A percentile compares a stretch with the other conserved stretches of the same genome.
phyloP scores from a whole-genome alignment of 2,888 invertebrate genomes.

The Morinoia aosen region DNA sequence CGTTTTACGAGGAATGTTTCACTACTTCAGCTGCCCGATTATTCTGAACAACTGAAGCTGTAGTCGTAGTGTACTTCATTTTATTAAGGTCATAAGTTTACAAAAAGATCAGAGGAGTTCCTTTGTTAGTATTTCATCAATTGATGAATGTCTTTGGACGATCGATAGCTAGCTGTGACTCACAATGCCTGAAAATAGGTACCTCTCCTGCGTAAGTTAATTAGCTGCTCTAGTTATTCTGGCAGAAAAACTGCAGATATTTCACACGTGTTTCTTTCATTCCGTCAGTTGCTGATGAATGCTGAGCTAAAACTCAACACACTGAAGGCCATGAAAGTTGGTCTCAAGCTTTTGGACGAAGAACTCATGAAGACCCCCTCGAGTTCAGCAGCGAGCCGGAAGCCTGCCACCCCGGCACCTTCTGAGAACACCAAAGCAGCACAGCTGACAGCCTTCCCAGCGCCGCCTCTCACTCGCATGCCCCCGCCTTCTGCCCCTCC shows the following conservation, averaged over 20 bases:
- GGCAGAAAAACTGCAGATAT: background rate
- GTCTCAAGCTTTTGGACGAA: conserved; percentile 46
- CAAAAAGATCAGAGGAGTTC: too few species aligned
- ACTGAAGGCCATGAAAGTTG: conserved; percentile 55
- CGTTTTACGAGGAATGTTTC: too few species aligned
- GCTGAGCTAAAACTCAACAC: conserved; percentile 56
- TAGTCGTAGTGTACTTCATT: too few species aligned
- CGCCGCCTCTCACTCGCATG: background rate
- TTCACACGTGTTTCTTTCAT: background rate
- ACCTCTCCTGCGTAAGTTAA: background rate
- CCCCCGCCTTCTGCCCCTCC: background rate
- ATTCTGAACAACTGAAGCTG: too few species aligned
- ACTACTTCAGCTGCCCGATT: too few species aligned
- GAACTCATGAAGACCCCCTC: conserved; percentile 24
- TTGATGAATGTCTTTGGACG: too few species aligned
- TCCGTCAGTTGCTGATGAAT: conserved; percentile 49
- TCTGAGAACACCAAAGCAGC: background rate
- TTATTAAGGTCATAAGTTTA: too few species aligned
- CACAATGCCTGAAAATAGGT: background rate
- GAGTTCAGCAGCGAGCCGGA: background rate
- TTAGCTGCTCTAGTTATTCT: background rate
- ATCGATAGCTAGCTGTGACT: too few species aligned
- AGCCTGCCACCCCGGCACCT: background rate
- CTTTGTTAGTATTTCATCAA: too few species aligned
- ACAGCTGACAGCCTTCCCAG: conserved; percentile 15